Conservation (phyloP, 2,113 vertebrate genomes). For the Mesocricetus auratus region DNA sequence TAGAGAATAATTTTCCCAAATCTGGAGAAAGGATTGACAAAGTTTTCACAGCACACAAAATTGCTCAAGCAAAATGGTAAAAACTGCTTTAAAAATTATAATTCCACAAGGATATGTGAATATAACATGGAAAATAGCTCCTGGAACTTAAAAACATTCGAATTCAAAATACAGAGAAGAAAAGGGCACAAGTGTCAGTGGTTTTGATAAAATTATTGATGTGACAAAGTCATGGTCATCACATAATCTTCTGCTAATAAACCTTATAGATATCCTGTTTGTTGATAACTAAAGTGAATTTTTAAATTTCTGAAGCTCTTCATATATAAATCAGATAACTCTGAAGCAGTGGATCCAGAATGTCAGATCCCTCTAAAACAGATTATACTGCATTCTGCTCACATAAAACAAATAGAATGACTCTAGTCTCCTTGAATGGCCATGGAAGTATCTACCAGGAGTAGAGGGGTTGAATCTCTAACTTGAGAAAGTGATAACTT, state of each 20-base stretch:
- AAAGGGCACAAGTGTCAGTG: neutral
- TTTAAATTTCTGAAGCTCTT: slow-evolving; percentile 26
- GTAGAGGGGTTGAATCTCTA: neutral
- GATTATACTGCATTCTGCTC: neutral
- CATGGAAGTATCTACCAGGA: slow-evolving; percentile 14
- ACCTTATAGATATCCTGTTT: neutral
- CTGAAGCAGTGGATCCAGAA: neutral
- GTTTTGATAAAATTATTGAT: slow-evolving; percentile 41
- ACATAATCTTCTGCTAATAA: slow-evolving; percentile 25
- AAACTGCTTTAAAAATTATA: slow-evolving; percentile 17
- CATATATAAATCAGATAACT: slow-evolving; percentile 19
- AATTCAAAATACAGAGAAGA: slow-evolving; percentile 19
- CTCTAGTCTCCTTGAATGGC: neutral
- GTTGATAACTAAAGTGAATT: neutral
- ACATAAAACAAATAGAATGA: slow-evolving; percentile 13
- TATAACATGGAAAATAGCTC: neutral
- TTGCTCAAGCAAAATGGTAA: neutral
- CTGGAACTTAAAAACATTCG: slow-evolving; percentile 16
- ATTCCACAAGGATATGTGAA: neutral
- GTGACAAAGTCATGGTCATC: neutral
- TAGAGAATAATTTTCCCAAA: neutral
- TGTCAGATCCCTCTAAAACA: slow-evolving; percentile 34
- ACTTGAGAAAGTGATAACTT: slow-evolving; percentile 18
- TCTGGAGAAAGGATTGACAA: neutral
- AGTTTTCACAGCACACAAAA: neutral